Percentiles rank a stretch among this genome's conserved stretches.
These are phyloP conservation scores for Catocala nupta DNA, from an alignment of 2,888 invertebrate species.

Conservation along the genomic window DNA sequence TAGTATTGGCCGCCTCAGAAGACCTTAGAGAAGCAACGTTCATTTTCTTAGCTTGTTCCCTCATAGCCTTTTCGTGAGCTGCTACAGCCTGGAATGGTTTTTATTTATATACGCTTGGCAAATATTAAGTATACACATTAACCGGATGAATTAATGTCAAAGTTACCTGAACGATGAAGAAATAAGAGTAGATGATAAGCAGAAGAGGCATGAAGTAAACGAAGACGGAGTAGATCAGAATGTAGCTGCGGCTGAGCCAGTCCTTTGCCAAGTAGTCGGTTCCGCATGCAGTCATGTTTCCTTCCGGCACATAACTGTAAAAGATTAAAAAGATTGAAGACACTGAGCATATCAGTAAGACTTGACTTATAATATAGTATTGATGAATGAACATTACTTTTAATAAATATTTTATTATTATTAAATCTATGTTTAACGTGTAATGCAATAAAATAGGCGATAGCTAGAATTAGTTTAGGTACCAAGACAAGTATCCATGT, in stretches of 20 bases:
- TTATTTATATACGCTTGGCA: too few relatives aligned
- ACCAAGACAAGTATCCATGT: too few relatives aligned
- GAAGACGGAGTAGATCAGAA: slow-evolving; percentile 92
- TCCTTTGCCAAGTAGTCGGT: slow-evolving; percentile 94
- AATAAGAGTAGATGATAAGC: slow-evolving; percentile 95
- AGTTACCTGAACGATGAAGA: slow-evolving; percentile 93
- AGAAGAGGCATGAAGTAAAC: slow-evolving; percentile 92
- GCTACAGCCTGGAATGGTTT: slow-evolving; percentile 89
- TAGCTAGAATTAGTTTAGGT: too few relatives aligned
- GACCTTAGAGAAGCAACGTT: slow-evolving; percentile 95
- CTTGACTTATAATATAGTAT: too few relatives aligned
- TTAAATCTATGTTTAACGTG: too few relatives aligned
- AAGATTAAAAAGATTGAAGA: neutral
- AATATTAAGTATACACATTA: neutral
- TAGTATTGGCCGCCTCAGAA: slow-evolving; percentile 91
- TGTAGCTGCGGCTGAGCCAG: slow-evolving; percentile 92
- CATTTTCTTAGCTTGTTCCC: slow-evolving; percentile 97
- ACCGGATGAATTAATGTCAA: too few relatives aligned
- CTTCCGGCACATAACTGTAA: slow-evolving; percentile 95
- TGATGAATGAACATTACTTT: too few relatives aligned
- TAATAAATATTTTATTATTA: too few relatives aligned
- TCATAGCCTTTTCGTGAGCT: slow-evolving; percentile 94
- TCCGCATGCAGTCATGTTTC: slow-evolving; percentile 97
- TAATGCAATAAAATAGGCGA: too few relatives aligned
- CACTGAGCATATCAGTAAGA: too few relatives aligned